Base-by-base conservation (phyloP, 2,113 vertebrate genomes). In the Pseudois nayaur region DNA sequence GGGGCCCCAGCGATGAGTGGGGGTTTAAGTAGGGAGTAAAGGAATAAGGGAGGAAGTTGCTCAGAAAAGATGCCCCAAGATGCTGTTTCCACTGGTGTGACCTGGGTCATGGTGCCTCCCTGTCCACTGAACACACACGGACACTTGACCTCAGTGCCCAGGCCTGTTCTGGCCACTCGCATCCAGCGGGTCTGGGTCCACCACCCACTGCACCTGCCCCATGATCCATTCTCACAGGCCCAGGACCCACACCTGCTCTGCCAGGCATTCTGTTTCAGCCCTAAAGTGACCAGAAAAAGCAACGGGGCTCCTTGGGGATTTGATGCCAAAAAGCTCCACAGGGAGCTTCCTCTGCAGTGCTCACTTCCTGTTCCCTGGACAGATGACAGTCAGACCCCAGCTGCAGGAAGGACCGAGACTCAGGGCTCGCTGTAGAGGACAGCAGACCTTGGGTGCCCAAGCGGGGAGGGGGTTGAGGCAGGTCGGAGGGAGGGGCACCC, bases 1-100 rank as follows among this genome's bases (percentile, higher is more conserved):
- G 36, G 6, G 23, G 8, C 17, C 62, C 21, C 4, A n/a, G 25
- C 1, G 3, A 16, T 7, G 11, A 12, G 19, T 8, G 19, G 8
- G 7, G 13, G 21, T 57, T 40, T 48, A 67, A 31, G 23, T 27
- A n/a, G 79, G 25, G 48, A 85, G 25, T 33, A 19, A 64, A 85
- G 55, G 36, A 45, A 31, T 36, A 55, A 79, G 23, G 21, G 36
- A 76, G 12, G 78, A 55, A 43, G 13, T 55, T 55, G 59, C 57
- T 54, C 57, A 54, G 2, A 5, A 29, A 89, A 76, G 23, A 76
- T 43, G 1, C 31, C 40, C 17, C 36, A 10, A 14, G 6, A 11
- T 81, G 78, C 16, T 17, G 16, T 74, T 74, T 25, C 76, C 62
- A 33, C 33, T 45, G 67, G 48, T 14, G 4, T 54, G 16, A 50